Conservation (phyloP, 2,113 vertebrate genomes). For the Brachirus orientalis region DNA sequence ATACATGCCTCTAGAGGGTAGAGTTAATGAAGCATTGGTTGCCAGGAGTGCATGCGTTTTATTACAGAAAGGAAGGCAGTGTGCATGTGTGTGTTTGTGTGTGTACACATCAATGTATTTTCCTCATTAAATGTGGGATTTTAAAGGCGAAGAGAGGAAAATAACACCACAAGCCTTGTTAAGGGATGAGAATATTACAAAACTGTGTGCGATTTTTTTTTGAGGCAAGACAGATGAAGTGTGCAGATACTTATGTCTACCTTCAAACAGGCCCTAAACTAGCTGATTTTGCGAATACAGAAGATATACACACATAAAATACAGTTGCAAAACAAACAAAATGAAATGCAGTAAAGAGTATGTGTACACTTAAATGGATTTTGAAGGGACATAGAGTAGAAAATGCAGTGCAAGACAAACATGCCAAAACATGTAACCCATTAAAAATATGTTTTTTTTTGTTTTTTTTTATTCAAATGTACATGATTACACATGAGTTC, state of each 20-base stretch:
- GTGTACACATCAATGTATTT: slow-evolving; percentile 33
- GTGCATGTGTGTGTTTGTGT: background rate
- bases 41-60: slow-evolving; percentile 63
- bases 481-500: slow-evolving; percentile 18
- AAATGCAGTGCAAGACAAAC: too few species aligned
- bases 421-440: background rate
- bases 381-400: too few species aligned
- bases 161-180: slow-evolving; percentile 20
- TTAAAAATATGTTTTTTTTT: slow-evolving; percentile 7
- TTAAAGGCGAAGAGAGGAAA: slow-evolving; percentile 22
- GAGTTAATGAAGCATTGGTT: slow-evolving; percentile 71
- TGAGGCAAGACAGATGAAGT: slow-evolving; percentile 3
- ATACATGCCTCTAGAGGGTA: slow-evolving; percentile 64
- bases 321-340: too few species aligned
- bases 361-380: too few species aligned
- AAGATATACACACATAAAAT: too few species aligned
- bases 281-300: too few species aligned
- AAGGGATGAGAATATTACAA: slow-evolving; percentile 34
- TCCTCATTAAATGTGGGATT: slow-evolving; percentile 49
- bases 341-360: too few species aligned
- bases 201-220: slow-evolving; percentile 1
- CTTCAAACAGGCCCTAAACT: background rate
- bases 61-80: slow-evolving; percentile 32
- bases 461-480: slow-evolving; percentile 11
- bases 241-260: background rate